Evolutionary conservation across 2,888 invertebrate genomes (phyloP), one percentile per base, ranked within the genome.

Genomic region (Phortica magna): DNA sequence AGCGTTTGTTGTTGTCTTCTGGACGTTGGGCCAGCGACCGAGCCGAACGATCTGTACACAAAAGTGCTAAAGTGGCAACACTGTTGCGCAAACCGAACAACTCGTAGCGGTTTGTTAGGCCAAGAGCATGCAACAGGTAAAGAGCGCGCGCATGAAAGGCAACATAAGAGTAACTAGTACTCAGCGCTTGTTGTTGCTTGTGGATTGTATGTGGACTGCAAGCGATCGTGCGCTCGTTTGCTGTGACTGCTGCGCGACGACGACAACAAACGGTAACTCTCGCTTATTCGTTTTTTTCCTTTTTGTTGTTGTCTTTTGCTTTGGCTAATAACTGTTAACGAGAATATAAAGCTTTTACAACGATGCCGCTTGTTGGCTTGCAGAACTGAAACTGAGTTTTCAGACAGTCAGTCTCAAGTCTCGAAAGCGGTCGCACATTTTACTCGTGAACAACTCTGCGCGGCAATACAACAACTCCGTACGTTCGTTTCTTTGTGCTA

Each of bases 381-480:
- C 82, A 67, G 83, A 84, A 78, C 65, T 81, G 81, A 83, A 84
- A 83, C 84, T 83, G 82, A 85, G 83, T 81, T 83, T 82, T 82
- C 89, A 22, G 17, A 22, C 85, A 90, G 90, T 90, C 90, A 90
- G 88, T 88, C 87, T 81, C 83, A 87, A 90, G 90, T 88, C 87
- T 88, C 82, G 84, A 81, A 88, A 84, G 85, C 89, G 89, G 90
- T 90, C 84, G 90, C 88, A 75, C 64, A 77, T 53, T 64, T 59
- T 41, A 10, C 48, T 48, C 3, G 48, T 48, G 48, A 48, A 48
- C 14, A 0, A 14, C 9, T 48, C 48, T 48, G 48, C 48, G 48
- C 48, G 14, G 14, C 48, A 14, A 48, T 7, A 48, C 9, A 48
- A 48, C 9, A 48, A 48, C 48, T 48, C 48, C 48, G 14, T 48